These are phyloP conservation scores for Lobophora halterata DNA, from an alignment of 2,888 invertebrate species.

Conservation along the genomic window DNA sequence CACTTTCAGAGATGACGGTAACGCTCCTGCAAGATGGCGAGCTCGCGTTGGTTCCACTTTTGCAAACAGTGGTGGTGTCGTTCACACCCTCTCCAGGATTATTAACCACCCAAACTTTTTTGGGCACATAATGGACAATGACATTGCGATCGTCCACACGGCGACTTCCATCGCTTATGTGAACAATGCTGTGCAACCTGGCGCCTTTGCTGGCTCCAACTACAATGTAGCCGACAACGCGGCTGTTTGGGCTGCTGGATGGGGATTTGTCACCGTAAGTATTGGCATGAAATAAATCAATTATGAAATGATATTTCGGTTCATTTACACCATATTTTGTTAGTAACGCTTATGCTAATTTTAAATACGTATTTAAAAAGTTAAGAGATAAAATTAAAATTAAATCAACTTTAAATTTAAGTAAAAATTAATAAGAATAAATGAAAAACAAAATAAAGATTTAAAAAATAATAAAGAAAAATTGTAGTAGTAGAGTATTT, in stretches of 20 bases:
- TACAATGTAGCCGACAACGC: constrained; percentile 46
- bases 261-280: constrained; percentile 52
- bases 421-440: no score
- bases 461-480: no score
- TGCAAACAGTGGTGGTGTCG: constrained; percentile 47
- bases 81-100: constrained; percentile 28
- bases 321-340: no score
- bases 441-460: no score
- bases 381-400: no score
- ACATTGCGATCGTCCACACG: constrained; percentile 43
- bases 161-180: constrained; percentile 23
- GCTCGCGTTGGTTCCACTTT: constrained; percentile 46
- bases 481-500: no score
- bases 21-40: constrained; percentile 39
- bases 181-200: constrained; percentile 19
- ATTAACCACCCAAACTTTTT: constrained; percentile 52
- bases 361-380: no score
- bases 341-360: no score
- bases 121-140: constrained; percentile 35
- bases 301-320: no score
- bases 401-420: no score
- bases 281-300: background rate
- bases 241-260: constrained; percentile 53
- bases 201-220: constrained; percentile 35
- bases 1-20: constrained; percentile 39